These are phyloP conservation scores for Hyles vespertilio DNA, from an alignment of 1,140 invertebrate species.

Conservation along the genomic window DNA sequence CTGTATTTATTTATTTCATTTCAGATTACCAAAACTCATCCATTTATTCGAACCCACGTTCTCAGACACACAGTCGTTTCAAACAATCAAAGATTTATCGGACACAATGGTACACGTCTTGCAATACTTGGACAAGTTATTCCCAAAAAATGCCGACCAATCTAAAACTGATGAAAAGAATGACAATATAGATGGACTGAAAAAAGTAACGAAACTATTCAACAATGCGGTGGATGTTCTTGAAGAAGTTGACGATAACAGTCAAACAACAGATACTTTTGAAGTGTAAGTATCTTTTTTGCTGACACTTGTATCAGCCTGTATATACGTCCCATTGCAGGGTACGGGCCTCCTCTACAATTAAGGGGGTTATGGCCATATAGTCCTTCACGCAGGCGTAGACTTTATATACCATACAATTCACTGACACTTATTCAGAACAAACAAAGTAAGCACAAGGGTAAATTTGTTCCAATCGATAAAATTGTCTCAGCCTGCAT, in stretches of 20 bases:
- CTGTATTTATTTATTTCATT: slow-evolving; percentile 20
- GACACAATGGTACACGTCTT: slow-evolving; percentile 35
- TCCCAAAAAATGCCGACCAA: slow-evolving; percentile 22
- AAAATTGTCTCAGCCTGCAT: no score
- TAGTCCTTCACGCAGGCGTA: no score
- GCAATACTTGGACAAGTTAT: slow-evolving; percentile 48
- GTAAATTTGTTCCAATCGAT: no score
- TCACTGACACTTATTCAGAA: no score
- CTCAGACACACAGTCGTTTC: slow-evolving; percentile 53
- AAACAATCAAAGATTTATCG: slow-evolving; percentile 39
- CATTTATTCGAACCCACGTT: slow-evolving; percentile 58
- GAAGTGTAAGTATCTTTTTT: slow-evolving; percentile 43
- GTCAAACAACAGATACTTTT: slow-evolving; percentile 34
- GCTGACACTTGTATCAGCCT: background rate
- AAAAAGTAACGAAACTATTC: slow-evolving; percentile 36
- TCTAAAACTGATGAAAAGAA: slow-evolving; percentile 15
- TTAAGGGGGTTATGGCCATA: no score
- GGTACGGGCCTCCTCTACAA: no score
- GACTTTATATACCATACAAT: no score
- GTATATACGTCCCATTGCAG: background rate
- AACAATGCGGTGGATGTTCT: slow-evolving; percentile 34
- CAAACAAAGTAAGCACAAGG: no score
- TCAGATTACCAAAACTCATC: slow-evolving; percentile 51
- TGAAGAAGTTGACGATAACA: slow-evolving; percentile 25
- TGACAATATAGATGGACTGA: slow-evolving; percentile 16